A percentile compares a stretch with the other conserved stretches of the same genome.
phyloP scores from a whole-genome alignment of 2,113 vertebrate species.

The Myodes glareolus region DNA sequence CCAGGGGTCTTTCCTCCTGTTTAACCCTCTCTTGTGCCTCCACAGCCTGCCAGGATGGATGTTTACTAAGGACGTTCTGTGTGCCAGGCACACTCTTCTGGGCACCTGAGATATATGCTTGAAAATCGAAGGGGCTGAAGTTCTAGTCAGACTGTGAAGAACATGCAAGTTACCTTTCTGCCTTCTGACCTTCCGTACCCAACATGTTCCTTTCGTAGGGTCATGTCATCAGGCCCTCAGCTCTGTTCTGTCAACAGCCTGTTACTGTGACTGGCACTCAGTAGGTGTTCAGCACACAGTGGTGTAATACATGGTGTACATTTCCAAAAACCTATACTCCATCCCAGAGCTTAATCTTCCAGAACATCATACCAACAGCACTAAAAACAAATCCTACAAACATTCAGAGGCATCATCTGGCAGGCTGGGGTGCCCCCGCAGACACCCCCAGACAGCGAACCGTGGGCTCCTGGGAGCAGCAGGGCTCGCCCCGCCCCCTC shows the following conservation, averaged over 20 bases:
- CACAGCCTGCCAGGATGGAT: too few species aligned
- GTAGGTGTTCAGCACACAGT: neutral
- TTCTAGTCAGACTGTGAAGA: neutral
- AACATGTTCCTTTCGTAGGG: neutral
- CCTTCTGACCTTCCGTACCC: neutral
- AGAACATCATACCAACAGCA: neutral
- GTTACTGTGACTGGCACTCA: neutral
- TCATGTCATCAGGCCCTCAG: neutral
- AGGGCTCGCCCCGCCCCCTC: slow-evolving; percentile 67
- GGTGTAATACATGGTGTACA: neutral
- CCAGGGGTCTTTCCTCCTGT: neutral
- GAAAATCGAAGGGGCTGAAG: neutral
- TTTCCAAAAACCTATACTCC: neutral
- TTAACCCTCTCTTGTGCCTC: neutral
- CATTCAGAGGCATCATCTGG: neutral
- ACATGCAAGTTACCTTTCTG: neutral
- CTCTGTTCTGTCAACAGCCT: neutral
- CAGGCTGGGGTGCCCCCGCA: neutral
- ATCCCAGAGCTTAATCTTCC: neutral
- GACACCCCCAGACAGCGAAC: neutral
- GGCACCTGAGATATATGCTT: neutral
- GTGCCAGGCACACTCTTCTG: neutral
- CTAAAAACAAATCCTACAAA: neutral
- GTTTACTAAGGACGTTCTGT: neutral
- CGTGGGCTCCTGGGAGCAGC: neutral